These are phyloP conservation scores for Pantherophis guttatus DNA, from an alignment of 2,113 vertebrate species.

Conservation along the genomic window DNA sequence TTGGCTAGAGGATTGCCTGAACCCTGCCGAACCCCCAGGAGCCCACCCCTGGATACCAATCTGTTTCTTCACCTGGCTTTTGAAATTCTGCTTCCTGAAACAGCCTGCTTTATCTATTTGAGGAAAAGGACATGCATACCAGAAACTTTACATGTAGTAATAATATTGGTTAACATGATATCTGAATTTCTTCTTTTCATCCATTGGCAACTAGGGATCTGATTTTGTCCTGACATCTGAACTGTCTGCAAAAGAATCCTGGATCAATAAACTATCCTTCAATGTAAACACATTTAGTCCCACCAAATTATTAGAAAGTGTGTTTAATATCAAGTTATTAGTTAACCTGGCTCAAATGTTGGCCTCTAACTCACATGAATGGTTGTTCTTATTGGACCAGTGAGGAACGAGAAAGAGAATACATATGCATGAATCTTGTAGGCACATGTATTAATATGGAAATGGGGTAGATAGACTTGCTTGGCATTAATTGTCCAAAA, in stretches of 20 bases:
- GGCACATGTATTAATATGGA: neutral
- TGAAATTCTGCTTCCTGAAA: neutral
- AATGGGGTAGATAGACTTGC: neutral
- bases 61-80: neutral
- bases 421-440: neutral
- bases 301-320: neutral
- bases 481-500: conserved; percentile 39
- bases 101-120: neutral
- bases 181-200: neutral
- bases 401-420: neutral
- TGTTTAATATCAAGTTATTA: neutral
- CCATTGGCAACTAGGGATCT: neutral
- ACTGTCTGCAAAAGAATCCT: neutral
- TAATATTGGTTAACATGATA: neutral
- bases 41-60: neutral
- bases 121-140: neutral
- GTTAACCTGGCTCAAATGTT: neutral
- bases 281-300: neutral
- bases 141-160: neutral
- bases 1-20: no score
- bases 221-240: neutral
- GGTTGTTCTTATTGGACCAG: neutral
- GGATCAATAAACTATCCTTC: neutral
- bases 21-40: no score
- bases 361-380: neutral